Percentiles rank a stretch among this genome's conserved stretches.
phyloP scores from a whole-genome alignment of 2,113 vertebrate species.

The Gulo gulo region DNA sequence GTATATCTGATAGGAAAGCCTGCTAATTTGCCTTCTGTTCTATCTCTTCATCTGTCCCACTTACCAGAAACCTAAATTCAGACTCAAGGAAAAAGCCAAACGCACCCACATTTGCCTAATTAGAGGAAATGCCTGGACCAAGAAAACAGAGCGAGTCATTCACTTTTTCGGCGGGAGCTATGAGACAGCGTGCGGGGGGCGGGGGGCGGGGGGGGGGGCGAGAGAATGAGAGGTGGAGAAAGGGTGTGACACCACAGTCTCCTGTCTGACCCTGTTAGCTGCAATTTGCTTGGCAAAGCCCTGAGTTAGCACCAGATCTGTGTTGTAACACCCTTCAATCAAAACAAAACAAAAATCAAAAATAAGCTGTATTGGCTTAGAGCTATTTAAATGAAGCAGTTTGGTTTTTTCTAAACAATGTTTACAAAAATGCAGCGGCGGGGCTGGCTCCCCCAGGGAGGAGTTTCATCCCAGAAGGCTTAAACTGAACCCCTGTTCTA shows the following conservation, averaged over 20 bases:
- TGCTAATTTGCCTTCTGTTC: neutral
- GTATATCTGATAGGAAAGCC: neutral
- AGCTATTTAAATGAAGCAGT: neutral
- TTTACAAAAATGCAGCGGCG: neutral
- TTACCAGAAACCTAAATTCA: neutral
- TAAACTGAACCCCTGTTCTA: fast-evolving
- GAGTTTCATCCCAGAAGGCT: neutral
- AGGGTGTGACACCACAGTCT: too few species aligned
- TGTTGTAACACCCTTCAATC: neutral
- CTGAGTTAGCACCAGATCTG: neutral
- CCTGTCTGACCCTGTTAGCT: neutral
- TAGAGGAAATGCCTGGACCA: neutral
- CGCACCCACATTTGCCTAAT: neutral
- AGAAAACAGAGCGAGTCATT: neutral
- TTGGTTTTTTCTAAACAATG: neutral
- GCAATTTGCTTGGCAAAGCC: neutral
- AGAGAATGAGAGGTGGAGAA: neutral
- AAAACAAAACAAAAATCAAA: neutral
- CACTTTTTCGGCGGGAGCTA: neutral
- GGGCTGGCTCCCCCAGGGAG: too few species aligned
- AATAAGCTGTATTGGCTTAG: neutral
- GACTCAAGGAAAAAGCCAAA: neutral
- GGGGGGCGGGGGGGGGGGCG: fast-evolving
- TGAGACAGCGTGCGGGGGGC: neutral
- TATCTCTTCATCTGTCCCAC: neutral